phyloP scores from a whole-genome alignment of 2,888 invertebrate genomes.

The Tanypteryx hageni region DNA sequence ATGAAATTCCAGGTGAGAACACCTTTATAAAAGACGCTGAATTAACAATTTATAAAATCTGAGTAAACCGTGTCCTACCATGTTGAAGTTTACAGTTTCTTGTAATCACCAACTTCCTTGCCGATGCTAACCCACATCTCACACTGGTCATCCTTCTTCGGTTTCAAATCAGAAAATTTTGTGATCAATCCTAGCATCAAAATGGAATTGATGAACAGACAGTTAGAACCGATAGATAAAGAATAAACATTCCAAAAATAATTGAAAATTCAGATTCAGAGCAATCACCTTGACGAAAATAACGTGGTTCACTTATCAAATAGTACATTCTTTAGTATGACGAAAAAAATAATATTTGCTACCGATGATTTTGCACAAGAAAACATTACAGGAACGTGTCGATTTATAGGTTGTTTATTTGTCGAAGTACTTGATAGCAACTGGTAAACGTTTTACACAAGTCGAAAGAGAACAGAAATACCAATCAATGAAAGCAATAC shows the following conservation, averaged over 20 bases:
- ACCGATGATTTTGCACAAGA: constrained; percentile 2
- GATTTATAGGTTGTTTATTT: constrained; percentile 3
- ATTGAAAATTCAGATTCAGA: not conserved
- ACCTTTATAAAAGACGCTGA: no score
- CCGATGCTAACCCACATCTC: constrained; percentile 67
- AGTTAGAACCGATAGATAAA: not conserved
- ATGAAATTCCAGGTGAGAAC: no score
- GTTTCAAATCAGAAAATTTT: not conserved
- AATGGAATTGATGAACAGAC: not conserved
- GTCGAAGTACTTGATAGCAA: constrained; percentile 22
- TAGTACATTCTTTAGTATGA: not conserved
- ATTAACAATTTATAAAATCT: no score
- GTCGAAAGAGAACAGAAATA: not conserved
- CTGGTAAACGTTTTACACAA: constrained; percentile 33
- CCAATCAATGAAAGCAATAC: no score
- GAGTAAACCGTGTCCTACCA: constrained; percentile 65
- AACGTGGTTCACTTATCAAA: not conserved
- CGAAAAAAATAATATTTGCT: not conserved
- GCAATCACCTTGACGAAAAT: not conserved
- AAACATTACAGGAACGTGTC: not conserved
- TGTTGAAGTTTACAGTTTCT: constrained; percentile 66
- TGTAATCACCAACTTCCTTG: constrained; percentile 67
- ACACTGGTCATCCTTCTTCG: constrained; percentile 67
- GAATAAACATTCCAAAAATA: not conserved
- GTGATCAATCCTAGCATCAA: not conserved